Evolutionary conservation across 2,113 vertebrate species (phyloP).

Genomic region (Osmerus eperlanus): DNA sequence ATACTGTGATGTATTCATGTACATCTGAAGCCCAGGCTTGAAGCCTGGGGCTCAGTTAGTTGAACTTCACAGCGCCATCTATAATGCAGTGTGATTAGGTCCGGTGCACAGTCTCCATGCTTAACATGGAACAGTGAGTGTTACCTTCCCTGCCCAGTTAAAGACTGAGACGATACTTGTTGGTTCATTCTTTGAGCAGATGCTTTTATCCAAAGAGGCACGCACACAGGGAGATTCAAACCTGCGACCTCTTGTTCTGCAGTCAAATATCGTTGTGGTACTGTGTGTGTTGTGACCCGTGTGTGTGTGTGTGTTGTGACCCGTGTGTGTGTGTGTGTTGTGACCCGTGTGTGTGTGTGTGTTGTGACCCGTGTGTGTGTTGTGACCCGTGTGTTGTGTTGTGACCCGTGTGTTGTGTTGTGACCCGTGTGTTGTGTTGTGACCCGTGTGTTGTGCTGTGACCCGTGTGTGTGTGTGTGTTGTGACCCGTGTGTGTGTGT

Average conservation of each 20-base stretch:
- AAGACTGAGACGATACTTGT: background rate
- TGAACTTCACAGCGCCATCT: background rate
- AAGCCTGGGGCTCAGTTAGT: background rate
- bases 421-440: background rate
- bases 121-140: background rate
- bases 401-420: no score
- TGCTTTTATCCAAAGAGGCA: no score
- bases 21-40: background rate
- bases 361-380: no score
- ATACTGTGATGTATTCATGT: background rate
- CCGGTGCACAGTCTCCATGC: background rate
- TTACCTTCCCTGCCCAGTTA: background rate
- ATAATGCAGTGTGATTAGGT: background rate
- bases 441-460: background rate
- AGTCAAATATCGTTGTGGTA: no score
- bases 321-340: background rate
- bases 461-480: background rate
- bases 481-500: conserved; percentile 12
- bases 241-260: no score
- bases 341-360: no score
- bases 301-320: no score
- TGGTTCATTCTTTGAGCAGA: no score
- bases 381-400: no score
- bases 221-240: no score
- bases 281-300: no score